Base-by-base conservation (phyloP, 1,140 invertebrate genomes). In the Bombyx mandarina region DNA sequence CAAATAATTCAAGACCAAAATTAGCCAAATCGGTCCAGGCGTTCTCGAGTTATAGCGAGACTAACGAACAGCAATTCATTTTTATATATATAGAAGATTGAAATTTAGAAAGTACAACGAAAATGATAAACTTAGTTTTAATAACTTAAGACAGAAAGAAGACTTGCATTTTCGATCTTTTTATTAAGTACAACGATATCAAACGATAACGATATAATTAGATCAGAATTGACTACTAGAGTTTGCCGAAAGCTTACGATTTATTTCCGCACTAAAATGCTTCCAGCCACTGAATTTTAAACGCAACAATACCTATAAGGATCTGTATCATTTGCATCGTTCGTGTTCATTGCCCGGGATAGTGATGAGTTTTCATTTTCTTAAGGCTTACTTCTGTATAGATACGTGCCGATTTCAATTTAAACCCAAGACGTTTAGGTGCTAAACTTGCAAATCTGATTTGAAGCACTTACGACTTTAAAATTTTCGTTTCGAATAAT, bases 311-410 rank as follows among this genome's bases (percentile, higher is more conserved):
- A 49, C 48, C 48, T 49, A 46, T 54, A 12, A 46, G 45, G 44
- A 54, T 22, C 58, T 64, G 55, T 69, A 76, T 75, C 73, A 79
- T 81, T 79, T 81, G 72, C 78, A 83, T 80, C 65, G 51, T 57
- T 61, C 62, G 51, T 70, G 58, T 66, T 71, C 62, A 68, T 66
- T 62, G 66, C 61, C 62, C 65, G 63, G 65, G 62, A 74, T 66
- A 71, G 66, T 69, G 65, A 72, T 68, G 62, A 70, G 51, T 59
- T 69, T 68, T 57, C 65, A 67, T 56, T 60, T 54, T 66, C 57
- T 60, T 60, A 61, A 51, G 54, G 51, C 56, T 59, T 57, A 61
- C 55, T 47, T 8, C 44, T 54, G 7, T 18, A 18, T 7, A 7
- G 10, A 26, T n/a, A 22, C 58, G 61, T 26, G 44, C 48, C 10